Percentiles rank a stretch among this genome's conserved stretches.
Evolutionary conservation across 2,113 vertebrate genomes (phyloP).

Genomic region (Vicugna pacos): DNA sequence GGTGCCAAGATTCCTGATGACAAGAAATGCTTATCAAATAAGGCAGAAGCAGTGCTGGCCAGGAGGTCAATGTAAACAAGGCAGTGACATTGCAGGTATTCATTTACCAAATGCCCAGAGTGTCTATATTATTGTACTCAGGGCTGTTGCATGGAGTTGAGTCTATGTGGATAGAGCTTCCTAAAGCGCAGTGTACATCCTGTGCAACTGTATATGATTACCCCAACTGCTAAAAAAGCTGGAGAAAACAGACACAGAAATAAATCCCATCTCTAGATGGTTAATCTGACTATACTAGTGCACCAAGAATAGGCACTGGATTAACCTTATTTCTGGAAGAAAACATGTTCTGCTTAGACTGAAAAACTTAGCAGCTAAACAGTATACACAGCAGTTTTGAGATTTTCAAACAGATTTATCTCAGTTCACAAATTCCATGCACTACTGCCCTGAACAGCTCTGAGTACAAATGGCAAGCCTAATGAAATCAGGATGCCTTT

Average conservation of each 20-base stretch:
- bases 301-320: neutral
- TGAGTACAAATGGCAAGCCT: neutral
- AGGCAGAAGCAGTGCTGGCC: neutral
- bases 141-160: neutral
- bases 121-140: neutral
- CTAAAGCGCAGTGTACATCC: neutral
- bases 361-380: constrained; percentile 17
- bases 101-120: neutral
- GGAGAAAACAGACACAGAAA: neutral
- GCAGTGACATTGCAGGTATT: neutral
- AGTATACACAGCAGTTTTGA: neutral
- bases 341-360: neutral
- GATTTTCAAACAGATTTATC: constrained; percentile 41
- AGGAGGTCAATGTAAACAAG: neutral
- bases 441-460: neutral
- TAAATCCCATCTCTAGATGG: neutral
- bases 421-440: constrained; percentile 23
- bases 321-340: constrained; percentile 22
- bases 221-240: neutral
- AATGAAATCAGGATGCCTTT: neutral
- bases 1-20: neutral
- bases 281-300: constrained; percentile 32
- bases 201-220: neutral
- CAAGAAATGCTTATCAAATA: neutral
- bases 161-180: neutral